These are phyloP conservation scores for Chironomus riparius DNA, from an alignment of 2,888 invertebrate genomes.

Conservation along the genomic window DNA sequence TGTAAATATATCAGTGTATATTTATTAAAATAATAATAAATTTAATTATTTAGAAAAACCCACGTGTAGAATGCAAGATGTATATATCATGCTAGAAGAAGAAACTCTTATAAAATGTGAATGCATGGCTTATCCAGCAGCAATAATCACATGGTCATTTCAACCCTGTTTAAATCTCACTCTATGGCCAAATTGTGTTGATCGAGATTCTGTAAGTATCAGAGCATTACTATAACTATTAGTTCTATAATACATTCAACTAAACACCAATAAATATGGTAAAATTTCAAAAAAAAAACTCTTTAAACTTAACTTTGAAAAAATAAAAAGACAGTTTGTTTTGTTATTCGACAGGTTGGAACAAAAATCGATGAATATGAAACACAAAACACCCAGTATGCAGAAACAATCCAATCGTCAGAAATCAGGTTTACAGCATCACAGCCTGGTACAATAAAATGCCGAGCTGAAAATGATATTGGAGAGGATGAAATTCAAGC, in stretches of 20 bases:
- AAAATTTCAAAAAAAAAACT: too few species aligned
- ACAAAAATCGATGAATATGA: not conserved
- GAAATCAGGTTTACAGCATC: constrained; percentile 39
- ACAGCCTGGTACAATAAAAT: constrained; percentile 42
- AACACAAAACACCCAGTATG: not conserved
- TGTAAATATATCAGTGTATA: not conserved
- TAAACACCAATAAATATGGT: too few species aligned
- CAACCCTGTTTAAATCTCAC: constrained; percentile 39
- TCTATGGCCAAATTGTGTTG: constrained; percentile 37
- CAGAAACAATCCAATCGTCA: constrained; percentile 33
- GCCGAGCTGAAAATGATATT: constrained; percentile 41
- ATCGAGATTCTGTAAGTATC: not conserved
- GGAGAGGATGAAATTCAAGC: constrained; percentile 32
- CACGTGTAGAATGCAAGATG: constrained; percentile 38
- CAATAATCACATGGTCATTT: constrained; percentile 49
- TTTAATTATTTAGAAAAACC: constrained; percentile 43
- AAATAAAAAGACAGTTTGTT: too few species aligned
- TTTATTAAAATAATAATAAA: not conserved
- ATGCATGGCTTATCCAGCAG: constrained; percentile 49
- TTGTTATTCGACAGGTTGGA: not conserved
- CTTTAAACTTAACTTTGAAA: too few species aligned
- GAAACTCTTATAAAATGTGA: constrained; percentile 45
- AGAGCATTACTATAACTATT: too few species aligned
- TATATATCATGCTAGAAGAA: constrained; percentile 42
- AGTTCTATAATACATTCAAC: too few species aligned